Evolutionary conservation across 2,888 invertebrate species (phyloP).

Genomic region (Nipponacmea schrenckii): DNA sequence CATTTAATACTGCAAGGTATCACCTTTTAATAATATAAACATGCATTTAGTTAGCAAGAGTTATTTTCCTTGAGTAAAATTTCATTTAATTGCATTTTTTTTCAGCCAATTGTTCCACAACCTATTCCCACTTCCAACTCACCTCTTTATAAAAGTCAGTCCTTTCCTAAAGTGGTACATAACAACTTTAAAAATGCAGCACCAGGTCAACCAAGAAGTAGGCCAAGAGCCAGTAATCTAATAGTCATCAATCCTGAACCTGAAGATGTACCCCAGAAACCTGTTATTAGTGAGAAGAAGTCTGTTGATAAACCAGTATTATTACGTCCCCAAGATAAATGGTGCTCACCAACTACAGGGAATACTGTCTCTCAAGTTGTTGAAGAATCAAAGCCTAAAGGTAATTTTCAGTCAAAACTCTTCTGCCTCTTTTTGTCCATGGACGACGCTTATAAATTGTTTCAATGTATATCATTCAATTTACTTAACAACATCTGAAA

Average conservation of each 20-base stretch:
- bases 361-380: slow-evolving; percentile 31
- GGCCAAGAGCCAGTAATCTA: slow-evolving; percentile 34
- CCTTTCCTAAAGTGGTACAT: background rate
- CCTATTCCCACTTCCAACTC: background rate
- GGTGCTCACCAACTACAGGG: slow-evolving; percentile 44
- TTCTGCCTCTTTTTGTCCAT: background rate
- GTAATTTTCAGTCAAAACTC: background rate
- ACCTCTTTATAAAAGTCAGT: background rate
- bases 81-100: too few relatives aligned
- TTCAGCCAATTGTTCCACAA: background rate
- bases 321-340: slow-evolving; percentile 56
- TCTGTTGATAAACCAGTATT: slow-evolving; percentile 32
- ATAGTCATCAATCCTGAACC: slow-evolving; percentile 41
- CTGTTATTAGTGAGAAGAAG: background rate
- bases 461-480: too few relatives aligned
- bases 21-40: too few relatives aligned
- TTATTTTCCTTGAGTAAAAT: too few relatives aligned
- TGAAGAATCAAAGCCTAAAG: background rate
- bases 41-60: too few relatives aligned
- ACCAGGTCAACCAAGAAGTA: background rate
- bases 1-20: too few relatives aligned
- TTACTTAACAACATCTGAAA: too few relatives aligned
- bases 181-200: background rate
- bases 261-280: slow-evolving; percentile 23
- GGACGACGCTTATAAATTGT: too few relatives aligned